Percentiles rank a stretch among this genome's conserved stretches.
Evolutionary conservation across 2,888 invertebrate species (phyloP).

Genomic region (Aleiodes testaceus): DNA sequence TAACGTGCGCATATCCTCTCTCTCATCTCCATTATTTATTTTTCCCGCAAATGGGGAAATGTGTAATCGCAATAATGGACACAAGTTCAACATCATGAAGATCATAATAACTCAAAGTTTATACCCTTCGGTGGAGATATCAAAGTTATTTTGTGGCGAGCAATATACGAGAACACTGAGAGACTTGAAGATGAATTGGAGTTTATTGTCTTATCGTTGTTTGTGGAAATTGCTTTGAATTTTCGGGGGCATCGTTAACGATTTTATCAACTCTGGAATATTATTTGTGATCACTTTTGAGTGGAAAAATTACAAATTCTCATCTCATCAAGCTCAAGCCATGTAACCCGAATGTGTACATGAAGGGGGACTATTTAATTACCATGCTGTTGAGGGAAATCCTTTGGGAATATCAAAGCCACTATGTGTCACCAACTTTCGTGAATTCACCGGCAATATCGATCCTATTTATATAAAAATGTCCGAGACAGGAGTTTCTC

Average conservation of each 20-base stretch:
- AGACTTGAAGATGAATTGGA: neutral
- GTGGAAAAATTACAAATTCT: conserved; percentile 41
- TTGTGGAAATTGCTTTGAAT: neutral
- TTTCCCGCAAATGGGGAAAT: conserved; percentile 4
- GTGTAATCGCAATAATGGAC: conserved; percentile 9
- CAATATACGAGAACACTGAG: neutral
- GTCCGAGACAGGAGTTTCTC: conserved; percentile 19
- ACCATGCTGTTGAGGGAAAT: conserved; percentile 46
- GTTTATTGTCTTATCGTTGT: conserved; percentile 12
- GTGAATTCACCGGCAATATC: conserved; percentile 12
- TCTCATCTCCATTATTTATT: neutral
- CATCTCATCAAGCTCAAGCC: conserved; percentile 16
- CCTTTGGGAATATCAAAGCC: conserved; percentile 5
- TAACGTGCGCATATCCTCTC: neutral
- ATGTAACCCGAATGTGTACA: conserved; percentile 16
- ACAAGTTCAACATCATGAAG: neutral
- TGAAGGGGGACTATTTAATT: conserved; percentile 51
- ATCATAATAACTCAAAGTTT: neutral
- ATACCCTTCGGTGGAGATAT: conserved; percentile 10
- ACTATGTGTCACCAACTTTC: conserved; percentile 22
- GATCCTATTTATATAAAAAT: conserved; percentile 24
- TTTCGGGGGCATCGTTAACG: neutral
- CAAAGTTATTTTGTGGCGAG: neutral
- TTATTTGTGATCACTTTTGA: conserved; percentile 28
- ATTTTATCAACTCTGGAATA: too few relatives aligned